These are phyloP conservation scores for Venturia canescens DNA, from an alignment of 1,140 invertebrate genomes.

Conservation along the genomic window DNA sequence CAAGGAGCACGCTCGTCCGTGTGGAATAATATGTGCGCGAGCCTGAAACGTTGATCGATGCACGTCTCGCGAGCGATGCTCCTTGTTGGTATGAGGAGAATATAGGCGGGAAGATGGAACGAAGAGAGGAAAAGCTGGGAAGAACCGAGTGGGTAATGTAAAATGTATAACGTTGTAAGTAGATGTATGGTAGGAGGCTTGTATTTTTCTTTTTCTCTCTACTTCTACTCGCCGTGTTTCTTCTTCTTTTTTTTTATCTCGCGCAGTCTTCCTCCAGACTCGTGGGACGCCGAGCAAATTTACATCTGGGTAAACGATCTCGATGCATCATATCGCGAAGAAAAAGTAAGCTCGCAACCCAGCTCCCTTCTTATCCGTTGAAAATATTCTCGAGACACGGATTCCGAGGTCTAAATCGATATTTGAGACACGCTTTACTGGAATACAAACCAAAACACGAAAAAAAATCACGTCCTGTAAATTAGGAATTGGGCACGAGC, in stretches of 20 bases:
- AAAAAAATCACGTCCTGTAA: constrained; percentile 63
- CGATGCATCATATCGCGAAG: constrained; percentile 50
- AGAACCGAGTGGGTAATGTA: constrained; percentile 45
- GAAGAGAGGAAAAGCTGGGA: constrained; percentile 14
- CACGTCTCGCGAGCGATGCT: constrained; percentile 16
- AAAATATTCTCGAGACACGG: constrained; percentile 1
- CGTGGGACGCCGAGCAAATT: constrained; percentile 44
- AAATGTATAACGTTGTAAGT: constrained; percentile 53
- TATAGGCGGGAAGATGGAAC: constrained; percentile 29
- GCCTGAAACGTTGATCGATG: constrained; percentile 41
- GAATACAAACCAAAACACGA: neutral
- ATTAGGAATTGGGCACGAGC: constrained; percentile 58
- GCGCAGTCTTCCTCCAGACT: neutral
- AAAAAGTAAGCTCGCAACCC: constrained; percentile 39
- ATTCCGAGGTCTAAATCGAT: neutral
- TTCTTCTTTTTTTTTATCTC: no score
- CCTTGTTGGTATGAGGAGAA: constrained; percentile 3
- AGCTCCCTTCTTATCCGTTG: neutral
- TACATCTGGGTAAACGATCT: constrained; percentile 50
- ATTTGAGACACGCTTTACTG: constrained; percentile 1
- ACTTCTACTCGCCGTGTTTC: neutral
- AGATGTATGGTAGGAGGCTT: constrained; percentile 17
- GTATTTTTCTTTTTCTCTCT: neutral
- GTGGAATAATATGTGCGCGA: constrained; percentile 38
- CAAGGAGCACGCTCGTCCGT: constrained; percentile 11